Evolutionary conservation across 2,888 invertebrate species (phyloP).

Genomic region (Mesodorylaimus sp.): DNA sequence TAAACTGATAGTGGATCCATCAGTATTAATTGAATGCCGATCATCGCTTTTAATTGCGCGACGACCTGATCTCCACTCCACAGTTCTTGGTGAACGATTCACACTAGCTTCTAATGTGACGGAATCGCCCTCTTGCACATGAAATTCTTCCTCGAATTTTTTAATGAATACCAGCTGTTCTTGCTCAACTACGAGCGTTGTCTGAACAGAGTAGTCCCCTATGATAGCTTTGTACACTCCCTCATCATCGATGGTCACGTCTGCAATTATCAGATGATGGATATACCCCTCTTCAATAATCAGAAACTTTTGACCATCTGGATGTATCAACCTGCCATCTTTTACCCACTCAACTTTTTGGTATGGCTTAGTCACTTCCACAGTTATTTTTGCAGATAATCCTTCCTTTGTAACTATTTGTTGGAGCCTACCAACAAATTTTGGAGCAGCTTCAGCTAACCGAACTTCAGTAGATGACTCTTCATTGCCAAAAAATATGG

Average conservation of each 20-base stretch:
- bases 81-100: background rate
- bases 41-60: background rate
- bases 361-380: background rate
- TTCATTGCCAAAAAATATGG: background rate
- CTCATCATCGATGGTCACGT: conserved; percentile 19
- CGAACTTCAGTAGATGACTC: background rate
- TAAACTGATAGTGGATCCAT: conserved; percentile 30
- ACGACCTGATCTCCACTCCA: background rate
- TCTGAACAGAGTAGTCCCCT: background rate
- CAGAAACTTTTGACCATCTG: background rate
- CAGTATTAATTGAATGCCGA: background rate
- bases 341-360: background rate
- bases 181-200: background rate
- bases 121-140: background rate
- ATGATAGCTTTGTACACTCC: conserved; percentile 21
- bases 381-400: background rate
- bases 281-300: background rate
- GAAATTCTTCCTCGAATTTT: background rate
- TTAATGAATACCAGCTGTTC: background rate
- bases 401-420: background rate
- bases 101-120: background rate
- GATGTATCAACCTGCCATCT: background rate
- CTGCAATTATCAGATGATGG: conserved; percentile 7
- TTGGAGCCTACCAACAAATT: background rate
- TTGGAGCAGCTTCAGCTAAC: background rate